Evolutionary conservation across 2,797 vertebrate genomes (phyloP), one percentile per base, ranked within the genome.

Genomic region (Manis crassicaudata): DNA sequence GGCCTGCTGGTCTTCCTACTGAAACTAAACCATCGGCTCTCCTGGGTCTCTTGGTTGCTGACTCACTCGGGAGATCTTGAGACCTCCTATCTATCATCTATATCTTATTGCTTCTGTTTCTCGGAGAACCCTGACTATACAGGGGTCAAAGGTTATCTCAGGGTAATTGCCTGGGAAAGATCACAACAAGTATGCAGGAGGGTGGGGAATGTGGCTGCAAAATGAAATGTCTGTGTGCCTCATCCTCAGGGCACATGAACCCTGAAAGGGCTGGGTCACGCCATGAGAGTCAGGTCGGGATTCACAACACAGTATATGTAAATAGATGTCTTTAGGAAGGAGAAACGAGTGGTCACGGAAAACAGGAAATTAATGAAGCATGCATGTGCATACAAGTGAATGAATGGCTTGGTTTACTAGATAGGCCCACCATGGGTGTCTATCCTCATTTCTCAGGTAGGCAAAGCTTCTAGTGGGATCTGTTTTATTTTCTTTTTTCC

Each of bases 211-310:
- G 2, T 23, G 5, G 35, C 37, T 35, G 40, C 32, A 20, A 54
- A 16, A 29, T 1, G 4, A 92, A 37, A 27, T 0, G 3, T 23
- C 63, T 46, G 6, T 0, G 1, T 0, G 2, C 1, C 27, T 20
- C 70, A 72, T 37, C 21, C n/a, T 21, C 50, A 4, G 7, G 21
- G 20, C 37, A 6, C 0, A 0, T 1, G 11, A 32, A 9, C 17
- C 11, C 27, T 12, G n/a, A 12, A 63, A 77, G 27, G 52, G 86
- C 60, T 20, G 35, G 63, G 16, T n/a, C 40, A 4, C 0, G 6
- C 9, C 17, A 5, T 23, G 12, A 1, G 18, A n/a, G 21, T 37
- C 20, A 21, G n/a, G 62, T 35, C 40, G 4, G 5, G 35, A 43
- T 7, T 5, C 1, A 0, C 52, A 70, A 54, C 12, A 21, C 7